Conservation (phyloP, 2,888 invertebrate species). For the Graphium colonna region DNA sequence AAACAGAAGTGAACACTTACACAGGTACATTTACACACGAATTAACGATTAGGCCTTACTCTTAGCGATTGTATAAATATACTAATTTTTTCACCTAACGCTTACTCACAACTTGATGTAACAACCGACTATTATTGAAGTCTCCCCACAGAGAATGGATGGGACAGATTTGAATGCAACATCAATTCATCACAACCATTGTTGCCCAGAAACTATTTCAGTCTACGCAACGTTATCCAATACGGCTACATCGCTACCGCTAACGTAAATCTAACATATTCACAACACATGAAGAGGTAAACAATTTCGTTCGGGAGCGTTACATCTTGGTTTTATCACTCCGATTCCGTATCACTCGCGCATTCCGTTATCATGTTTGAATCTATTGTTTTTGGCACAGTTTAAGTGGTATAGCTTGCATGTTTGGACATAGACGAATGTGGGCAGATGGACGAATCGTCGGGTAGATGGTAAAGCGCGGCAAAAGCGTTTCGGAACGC, state of each 20-base stretch:
- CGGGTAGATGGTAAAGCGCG: conserved; percentile 48
- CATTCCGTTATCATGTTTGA: too few relatives aligned
- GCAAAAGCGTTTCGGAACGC: conserved; percentile 50
- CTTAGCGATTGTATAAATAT: conserved; percentile 54
- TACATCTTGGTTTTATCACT: conserved; percentile 61
- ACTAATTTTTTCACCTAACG: conserved; percentile 43
- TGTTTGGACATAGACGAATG: too few relatives aligned
- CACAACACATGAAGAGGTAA: conserved; percentile 78
- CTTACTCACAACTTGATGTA: conserved; percentile 69
- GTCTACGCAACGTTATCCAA: conserved; percentile 38
- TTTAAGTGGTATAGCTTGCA: too few relatives aligned
- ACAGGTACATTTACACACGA: conserved; percentile 24
- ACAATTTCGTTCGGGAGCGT: conserved; percentile 58
- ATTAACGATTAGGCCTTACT: conserved; percentile 27
- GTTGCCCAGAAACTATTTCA: conserved; percentile 37
- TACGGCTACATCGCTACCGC: conserved; percentile 50
- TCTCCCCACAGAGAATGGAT: conserved; percentile 41
- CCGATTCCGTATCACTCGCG: too few relatives aligned
- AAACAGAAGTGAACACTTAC: conserved; percentile 46
- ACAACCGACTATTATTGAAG: conserved; percentile 60
- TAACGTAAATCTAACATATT: conserved; percentile 48
- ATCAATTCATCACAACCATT: conserved; percentile 67
- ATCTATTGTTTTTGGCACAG: too few relatives aligned
- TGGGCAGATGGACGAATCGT: too few relatives aligned
- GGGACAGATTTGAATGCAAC: conserved; percentile 44